Base-by-base conservation (phyloP, 1,140 invertebrate species). In the Drosophila simulans region DNA sequence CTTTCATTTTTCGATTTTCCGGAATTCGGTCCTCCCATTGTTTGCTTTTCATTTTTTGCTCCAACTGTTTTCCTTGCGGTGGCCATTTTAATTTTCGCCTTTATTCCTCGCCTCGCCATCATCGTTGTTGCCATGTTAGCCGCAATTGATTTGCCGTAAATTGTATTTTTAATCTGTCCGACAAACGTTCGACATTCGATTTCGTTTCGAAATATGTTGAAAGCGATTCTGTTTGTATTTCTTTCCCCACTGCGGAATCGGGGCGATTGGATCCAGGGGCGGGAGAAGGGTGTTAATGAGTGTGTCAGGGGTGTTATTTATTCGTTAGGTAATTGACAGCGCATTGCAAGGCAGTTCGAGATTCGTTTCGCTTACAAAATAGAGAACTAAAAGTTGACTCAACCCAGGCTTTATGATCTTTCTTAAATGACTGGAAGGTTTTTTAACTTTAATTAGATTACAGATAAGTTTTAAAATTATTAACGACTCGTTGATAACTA, bases 31-130 rank as follows among this genome's bases (percentile, higher is more conserved):
- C 49, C 17, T n/a, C 37, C 27, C 48, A 45, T 64, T 82, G 75
- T 86, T 86, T 86, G 78, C 71, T 81, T 86, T 86, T 88, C 77
- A 86, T 86, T 86, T 86, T 88, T 86, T 82, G 75, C 75, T 83
- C 46, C 57, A 78, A 54, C 63, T 81, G 66, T 81, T 81, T 81
- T 81, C 31, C 42, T 51, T 64, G 55, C 34, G 48, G 70, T 57
- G 60, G 64, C 75, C 65, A 63, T 79, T 86, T 86, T 83, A 82
- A 88, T 88, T 79, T 82, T 76, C 76, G 69, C 57, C 68, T 40
- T 68, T 69, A 76, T 73, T 63, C 70, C 45, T 57, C 37, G 37
- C 35, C 54, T 42, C 20, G 22, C 27, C 46, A 11, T 43, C 35
- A 40, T 31, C 77, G 72, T 48, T 52, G 79, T 79, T 66, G 83